Percentiles rank a stretch among this genome's conserved stretches.
Conservation (phyloP, 2,113 vertebrate genomes). For the Brienomyrus brachyistius region DNA sequence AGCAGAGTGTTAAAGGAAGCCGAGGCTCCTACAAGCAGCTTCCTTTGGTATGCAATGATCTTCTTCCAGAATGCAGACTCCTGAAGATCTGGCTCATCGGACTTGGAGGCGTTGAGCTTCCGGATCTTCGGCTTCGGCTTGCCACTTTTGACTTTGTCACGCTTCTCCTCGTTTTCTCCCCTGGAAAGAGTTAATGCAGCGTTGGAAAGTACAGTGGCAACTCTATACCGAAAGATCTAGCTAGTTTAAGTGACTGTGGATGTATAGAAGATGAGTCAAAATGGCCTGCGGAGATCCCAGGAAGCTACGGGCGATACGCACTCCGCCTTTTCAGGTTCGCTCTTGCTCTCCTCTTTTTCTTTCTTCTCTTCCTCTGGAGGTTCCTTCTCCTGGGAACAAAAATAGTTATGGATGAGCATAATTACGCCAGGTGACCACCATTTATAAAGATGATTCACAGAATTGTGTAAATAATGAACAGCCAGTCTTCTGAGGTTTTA, state of each 20-base stretch:
- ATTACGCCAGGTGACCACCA: neutral
- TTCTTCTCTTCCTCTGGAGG: slow-evolving; percentile 65
- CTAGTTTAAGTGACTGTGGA: neutral
- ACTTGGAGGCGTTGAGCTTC: slow-evolving; percentile 64
- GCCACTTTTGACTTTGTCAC: slow-evolving; percentile 64
- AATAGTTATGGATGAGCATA: neutral
- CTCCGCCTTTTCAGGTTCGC: slow-evolving; percentile 75
- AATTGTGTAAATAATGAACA: slow-evolving; percentile 3
- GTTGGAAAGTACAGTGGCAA: neutral
- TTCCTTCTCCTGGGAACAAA: slow-evolving; percentile 59
- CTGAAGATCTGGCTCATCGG: slow-evolving; percentile 78
- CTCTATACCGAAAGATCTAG: neutral
- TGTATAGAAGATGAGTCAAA: neutral
- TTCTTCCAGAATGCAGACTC: slow-evolving; percentile 94
- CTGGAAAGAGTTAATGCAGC: neutral
- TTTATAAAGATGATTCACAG: neutral
- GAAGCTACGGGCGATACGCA: slow-evolving; percentile 49
- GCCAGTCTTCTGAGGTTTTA: neutral
- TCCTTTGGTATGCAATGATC: slow-evolving; percentile 89
- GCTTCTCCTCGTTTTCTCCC: slow-evolving; percentile 69
- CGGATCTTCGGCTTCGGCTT: slow-evolving; percentile 71
- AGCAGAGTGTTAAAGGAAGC: neutral
- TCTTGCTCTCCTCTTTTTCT: slow-evolving; percentile 61
- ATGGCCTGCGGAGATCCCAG: neutral
- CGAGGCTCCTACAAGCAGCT: slow-evolving; percentile 73